Evolutionary conservation across 2,797 vertebrate genomes (phyloP), one percentile per base, ranked within the genome.

Genomic region (Neosilurus mollespiculum): DNA sequence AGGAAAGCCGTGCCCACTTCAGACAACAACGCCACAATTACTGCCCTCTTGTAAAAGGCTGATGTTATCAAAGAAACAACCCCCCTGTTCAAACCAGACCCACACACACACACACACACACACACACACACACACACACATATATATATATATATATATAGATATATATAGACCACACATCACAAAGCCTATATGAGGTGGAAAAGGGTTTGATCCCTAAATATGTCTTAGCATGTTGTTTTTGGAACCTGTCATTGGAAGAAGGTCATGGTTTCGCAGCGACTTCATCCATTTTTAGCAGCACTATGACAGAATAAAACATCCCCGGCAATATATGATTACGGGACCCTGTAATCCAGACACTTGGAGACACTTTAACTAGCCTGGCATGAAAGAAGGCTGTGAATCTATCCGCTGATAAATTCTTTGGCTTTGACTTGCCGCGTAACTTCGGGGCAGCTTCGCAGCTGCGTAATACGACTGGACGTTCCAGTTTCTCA

Each of bases 41-140:
- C 91, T 84, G 88, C 90, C 85, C 77, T 90, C 91, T 92, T 91
- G 92, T 93, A 93, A 93, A 92, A 93, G 92, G 91, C 92, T 93
- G 93, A 95, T 94, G 94, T 90, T 93, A 94, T 94, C 93, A 93
- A 92, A 93, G 92, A 93, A 93, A 94, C 91, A 92, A 86, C 87
- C 88, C 89, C 87, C 90, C 92, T 91, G 91, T 90, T 91, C 90
- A 80, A 90, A 91, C 91, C 91, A 90, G 90, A 90, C 88, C 66
- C 90, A 84, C 85, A 53, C 73, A 90, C 91, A 90, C 89, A 78
- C 89, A 92, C 90, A 92, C 88, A 20, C 87, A 65, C 89, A 85
- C 82, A 49, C 71, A 90, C 90, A 12, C 12, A 24, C n/a, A 65
- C 11, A 65, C n/a, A 61, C 16, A 58, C 12, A 72, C 9, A 72